A percentile compares a stretch with the other conserved stretches of the same genome.
Evolutionary conservation across 2,888 invertebrate genomes (phyloP).

Genomic region (Poecilobothrus nobilitatus): DNA sequence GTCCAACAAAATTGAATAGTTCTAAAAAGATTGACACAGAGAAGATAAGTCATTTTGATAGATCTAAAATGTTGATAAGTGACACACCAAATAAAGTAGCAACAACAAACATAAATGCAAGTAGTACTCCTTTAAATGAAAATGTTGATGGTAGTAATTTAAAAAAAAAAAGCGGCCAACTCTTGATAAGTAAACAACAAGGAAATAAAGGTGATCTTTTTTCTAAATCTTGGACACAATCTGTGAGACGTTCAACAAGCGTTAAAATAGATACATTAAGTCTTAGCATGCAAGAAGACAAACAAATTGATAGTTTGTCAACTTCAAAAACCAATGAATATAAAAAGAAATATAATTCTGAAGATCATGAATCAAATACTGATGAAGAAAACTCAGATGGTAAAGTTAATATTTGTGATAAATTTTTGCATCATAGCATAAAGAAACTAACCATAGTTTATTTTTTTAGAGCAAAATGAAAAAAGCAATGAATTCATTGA

Average conservation of each 20-base stretch:
- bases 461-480: slow-evolving; percentile 16
- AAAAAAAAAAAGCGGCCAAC: not conserved
- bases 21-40: not conserved
- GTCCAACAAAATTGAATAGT: not conserved
- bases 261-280: slow-evolving; percentile 15
- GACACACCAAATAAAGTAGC: not conserved
- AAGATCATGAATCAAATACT: not conserved
- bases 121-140: not conserved
- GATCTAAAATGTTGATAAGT: no score
- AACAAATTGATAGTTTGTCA: not conserved
- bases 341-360: not conserved
- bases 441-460: no score
- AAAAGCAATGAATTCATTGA: slow-evolving; percentile 29
- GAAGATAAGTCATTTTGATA: no score
- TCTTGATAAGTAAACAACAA: not conserved
- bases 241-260: slow-evolving; percentile 22
- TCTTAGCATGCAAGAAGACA: slow-evolving; percentile 17
- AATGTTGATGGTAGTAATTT: not conserved
- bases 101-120: not conserved
- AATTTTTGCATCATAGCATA: no score
- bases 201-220: slow-evolving; percentile 12
- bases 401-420: slow-evolving; percentile 8
- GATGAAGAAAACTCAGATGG: slow-evolving; percentile 20
- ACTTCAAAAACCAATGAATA: not conserved
- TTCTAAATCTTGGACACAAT: slow-evolving; percentile 26